Evolutionary conservation across 1,140 invertebrate genomes (phyloP).

Genomic region (Saccostrea cuccullata): DNA sequence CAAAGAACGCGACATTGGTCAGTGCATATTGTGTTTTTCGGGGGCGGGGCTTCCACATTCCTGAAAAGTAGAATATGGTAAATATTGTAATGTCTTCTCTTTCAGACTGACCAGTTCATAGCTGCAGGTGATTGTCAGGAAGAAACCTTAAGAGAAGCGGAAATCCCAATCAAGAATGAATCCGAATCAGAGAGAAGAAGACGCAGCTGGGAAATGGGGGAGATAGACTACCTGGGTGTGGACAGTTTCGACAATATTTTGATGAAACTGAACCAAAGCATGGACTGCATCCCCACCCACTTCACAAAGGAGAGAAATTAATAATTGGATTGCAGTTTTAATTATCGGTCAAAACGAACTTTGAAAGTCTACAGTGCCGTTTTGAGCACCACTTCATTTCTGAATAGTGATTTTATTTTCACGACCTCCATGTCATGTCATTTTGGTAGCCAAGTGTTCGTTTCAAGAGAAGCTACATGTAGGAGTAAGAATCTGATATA

Average conservation of each 20-base stretch:
- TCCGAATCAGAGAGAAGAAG: background rate
- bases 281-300: constrained; percentile 3
- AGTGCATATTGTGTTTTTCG: too few relatives aligned
- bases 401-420: too few relatives aligned
- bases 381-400: too few relatives aligned
- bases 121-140: background rate
- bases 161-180: background rate
- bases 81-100: background rate
- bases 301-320: background rate
- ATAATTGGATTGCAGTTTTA: too few relatives aligned
- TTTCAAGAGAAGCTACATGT: too few relatives aligned
- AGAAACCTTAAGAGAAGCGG: too few relatives aligned
- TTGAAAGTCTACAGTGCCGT: too few relatives aligned
- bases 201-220: background rate
- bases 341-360: too few relatives aligned
- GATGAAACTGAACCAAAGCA: constrained; percentile 27
- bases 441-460: too few relatives aligned
- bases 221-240: background rate
- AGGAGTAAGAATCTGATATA: too few relatives aligned
- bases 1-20: too few relatives aligned
- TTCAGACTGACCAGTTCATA: background rate
- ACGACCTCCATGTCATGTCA: too few relatives aligned
- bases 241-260: constrained; percentile 21
- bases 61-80: background rate
- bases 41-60: background rate